Evolutionary conservation across 2,113 vertebrate genomes (phyloP), one percentile per base, ranked within the genome.

Genomic region (Lates calcarifer): DNA sequence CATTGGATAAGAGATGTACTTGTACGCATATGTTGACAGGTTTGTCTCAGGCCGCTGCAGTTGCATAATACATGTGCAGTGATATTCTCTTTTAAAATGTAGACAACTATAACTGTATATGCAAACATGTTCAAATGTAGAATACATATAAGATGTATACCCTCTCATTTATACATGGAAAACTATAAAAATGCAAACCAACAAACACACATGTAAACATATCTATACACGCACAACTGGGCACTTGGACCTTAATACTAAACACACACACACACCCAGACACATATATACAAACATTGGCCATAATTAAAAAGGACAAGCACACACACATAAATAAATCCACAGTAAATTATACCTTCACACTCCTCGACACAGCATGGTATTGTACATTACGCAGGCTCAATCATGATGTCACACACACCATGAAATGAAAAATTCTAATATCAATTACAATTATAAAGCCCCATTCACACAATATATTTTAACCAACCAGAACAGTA

Each of bases 81-180:
- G 5, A 53, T 29, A n/a, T 56, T 60, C 39, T 8, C 55, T 9
- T 10, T 18, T 77, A 43, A 20, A 35, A 63, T 0, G 1, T 22
- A 63, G 24, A 24, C 26, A n/a, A n/a, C 43, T 61, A 5, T 55
- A 20, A 57, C 7, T 26, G n/a, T 64, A 24, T 65, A 28, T 65
- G 65, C 61, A 78, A 69, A 71, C 28, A 58, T 56, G 28, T 75
- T 72, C 53, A 73, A 73, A 70, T 58, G 70, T 65, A 79, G 49
- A 64, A 72, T 31, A 15, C 3, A 74, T 79, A 24, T 63, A 24
- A 63, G 74, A 74, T 63, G 13, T 55, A 72, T 57, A 37, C 17
- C 10, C 66, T 57, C 28, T 68, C 22, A 68, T 51, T 43, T 65
- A 81, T 68, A 26, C 31, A 76, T 47, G 64, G 57, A 56, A 58